These are phyloP conservation scores for Clarias laeviceps DNA, from an alignment of 2,797 vertebrate species.

Conservation along the genomic window DNA sequence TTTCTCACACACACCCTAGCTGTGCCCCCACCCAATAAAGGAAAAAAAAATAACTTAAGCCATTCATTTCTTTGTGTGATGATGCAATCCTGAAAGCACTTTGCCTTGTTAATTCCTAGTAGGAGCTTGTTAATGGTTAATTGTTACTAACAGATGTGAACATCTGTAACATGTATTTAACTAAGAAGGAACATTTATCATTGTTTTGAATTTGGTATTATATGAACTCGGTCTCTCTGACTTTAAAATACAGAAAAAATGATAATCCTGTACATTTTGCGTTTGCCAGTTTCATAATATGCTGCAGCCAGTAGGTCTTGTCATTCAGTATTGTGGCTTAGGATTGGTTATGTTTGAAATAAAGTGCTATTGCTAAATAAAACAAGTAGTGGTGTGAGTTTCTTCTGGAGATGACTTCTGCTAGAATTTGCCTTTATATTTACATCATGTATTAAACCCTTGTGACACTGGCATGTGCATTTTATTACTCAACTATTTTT, in stretches of 20 bases:
- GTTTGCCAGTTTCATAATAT: slow-evolving; percentile 83
- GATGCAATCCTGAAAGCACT: slow-evolving; percentile 84
- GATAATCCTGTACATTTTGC: slow-evolving; percentile 76
- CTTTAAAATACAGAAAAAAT: slow-evolving; percentile 74
- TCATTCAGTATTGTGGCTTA: slow-evolving; percentile 76
- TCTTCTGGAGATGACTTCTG: neutral
- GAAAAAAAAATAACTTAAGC: slow-evolving; percentile 72
- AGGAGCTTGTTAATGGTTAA: slow-evolving; percentile 65
- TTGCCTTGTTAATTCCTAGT: slow-evolving; percentile 67
- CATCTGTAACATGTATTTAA: slow-evolving; percentile 79
- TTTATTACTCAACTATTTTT: no score
- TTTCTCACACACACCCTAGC: slow-evolving; percentile 42
- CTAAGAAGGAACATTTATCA: slow-evolving; percentile 72
- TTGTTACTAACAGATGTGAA: slow-evolving; percentile 73
- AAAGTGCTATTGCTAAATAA: slow-evolving; percentile 69
- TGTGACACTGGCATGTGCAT: no score
- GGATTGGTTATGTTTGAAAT: slow-evolving; percentile 73
- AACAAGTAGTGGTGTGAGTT: neutral
- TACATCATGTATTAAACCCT: no score
- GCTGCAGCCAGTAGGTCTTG: slow-evolving; percentile 71
- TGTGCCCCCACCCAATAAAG: slow-evolving; percentile 37
- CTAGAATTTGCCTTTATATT: no score
- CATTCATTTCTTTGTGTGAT: slow-evolving; percentile 76
- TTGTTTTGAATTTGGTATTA: slow-evolving; percentile 76
- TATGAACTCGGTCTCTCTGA: slow-evolving; percentile 82